Conservation (phyloP, 2,113 vertebrate genomes). For the Hyla sarda region DNA sequence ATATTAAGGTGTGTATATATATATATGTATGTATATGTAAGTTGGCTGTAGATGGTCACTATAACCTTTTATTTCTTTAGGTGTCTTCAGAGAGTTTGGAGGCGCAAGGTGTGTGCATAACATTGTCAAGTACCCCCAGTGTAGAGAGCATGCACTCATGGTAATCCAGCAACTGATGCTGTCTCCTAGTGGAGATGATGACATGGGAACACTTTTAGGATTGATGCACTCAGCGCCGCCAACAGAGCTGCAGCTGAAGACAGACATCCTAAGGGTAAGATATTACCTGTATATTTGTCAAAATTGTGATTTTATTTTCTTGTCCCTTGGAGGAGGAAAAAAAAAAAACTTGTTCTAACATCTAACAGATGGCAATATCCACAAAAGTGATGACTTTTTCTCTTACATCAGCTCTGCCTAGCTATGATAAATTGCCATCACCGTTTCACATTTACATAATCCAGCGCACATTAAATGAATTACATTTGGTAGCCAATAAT, state of each 20-base stretch:
- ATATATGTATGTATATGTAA: background rate
- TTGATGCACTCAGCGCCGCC: conserved; percentile 95
- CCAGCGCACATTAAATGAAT: background rate
- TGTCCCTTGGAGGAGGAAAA: background rate
- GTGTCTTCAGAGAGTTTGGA: conserved; percentile 95
- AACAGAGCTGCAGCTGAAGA: conserved; percentile 92
- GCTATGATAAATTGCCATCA: background rate
- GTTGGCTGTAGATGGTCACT: background rate
- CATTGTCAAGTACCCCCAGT: conserved; percentile 94
- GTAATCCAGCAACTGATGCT: conserved; percentile 96
- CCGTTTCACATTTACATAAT: conserved; percentile 20
- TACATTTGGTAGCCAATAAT: background rate
- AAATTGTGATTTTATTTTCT: background rate
- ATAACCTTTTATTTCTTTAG: conserved; percentile 65
- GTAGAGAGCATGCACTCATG: conserved; percentile 92
- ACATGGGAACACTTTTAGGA: conserved; percentile 97
- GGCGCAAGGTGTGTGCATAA: conserved; percentile 96
- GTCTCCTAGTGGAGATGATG: conserved; percentile 93
- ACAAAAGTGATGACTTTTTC: background rate
- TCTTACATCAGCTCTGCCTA: background rate
- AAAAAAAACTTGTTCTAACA: background rate
- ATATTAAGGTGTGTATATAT: too few relatives aligned
- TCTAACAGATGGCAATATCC: background rate
- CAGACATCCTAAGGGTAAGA: conserved; percentile 89
- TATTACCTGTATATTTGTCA: background rate